Evolutionary conservation across 2,113 vertebrate species (phyloP), one percentile per base, ranked within the genome.

Genomic region (Terrapene triunguis): DNA sequence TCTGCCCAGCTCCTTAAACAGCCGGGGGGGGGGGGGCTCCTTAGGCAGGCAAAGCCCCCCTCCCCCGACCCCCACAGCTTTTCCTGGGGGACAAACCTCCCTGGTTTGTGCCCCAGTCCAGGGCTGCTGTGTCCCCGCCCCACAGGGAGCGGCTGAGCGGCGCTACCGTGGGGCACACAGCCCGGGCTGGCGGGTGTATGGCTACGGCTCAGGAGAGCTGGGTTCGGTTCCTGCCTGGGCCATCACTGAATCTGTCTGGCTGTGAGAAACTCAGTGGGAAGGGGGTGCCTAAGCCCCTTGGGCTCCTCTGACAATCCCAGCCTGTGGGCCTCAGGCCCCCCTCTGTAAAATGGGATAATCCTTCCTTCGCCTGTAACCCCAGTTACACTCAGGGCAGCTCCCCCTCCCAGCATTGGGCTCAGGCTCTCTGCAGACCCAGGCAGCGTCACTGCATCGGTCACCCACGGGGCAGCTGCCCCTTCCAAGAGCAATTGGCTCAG

Each of bases 31-130:
- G 14, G 16, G 29, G 32, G 32, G 7, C 32, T 65, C 62, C 6
- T 32, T 9, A 35, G 17, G 2, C 32, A 69, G 35, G 62, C 62
- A 65, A 69, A 69, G 62, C 32, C 62, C 32, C 35, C 1, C 14
- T 6, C 1, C 32, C 35, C 4, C 16, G 6, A 13, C 1, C 32
- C 35, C 4, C 16, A 69, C 4, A 2, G 59, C 59, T 35, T 13
- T 16, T 65, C 59, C 59, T 6, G 3, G 12, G 12, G 29, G 5
- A 29, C 29, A 16, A 16, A 2, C 32, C 32, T 65, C 12, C 62
- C 13, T 65, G 32, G 32, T 62, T 16, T 4, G 14, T 35, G 32
- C 32, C 16, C 14, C 32, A 65, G 29, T 2, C 6, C 62, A 35
- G 32, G 7, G 62, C 32, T 35, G 32, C 32, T 17, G 62, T 16